Evolutionary conservation across 2,797 vertebrate species (phyloP).

Genomic region (Esox masquinongy): DNA sequence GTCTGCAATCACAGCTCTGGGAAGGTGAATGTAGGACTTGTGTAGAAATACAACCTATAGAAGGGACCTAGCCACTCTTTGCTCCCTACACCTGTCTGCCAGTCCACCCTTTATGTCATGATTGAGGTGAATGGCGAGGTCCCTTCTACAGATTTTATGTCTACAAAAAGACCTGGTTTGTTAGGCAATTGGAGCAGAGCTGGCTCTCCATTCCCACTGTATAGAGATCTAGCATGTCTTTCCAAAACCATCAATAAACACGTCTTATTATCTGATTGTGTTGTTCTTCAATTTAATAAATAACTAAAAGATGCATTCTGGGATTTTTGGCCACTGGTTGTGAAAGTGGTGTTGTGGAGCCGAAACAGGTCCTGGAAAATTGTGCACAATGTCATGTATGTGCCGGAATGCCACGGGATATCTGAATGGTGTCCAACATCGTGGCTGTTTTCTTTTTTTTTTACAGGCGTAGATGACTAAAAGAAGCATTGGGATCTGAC

Average conservation of each 20-base stretch:
- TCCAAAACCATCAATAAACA: conserved; percentile 79
- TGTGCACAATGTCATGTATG: too few species aligned
- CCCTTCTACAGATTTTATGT: neutral
- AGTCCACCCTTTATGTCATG: neutral
- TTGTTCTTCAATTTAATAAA: conserved; percentile 16
- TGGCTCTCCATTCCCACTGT: conserved; percentile 73
- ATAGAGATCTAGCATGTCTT: conserved; percentile 81
- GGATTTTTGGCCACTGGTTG: neutral
- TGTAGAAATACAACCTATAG: neutral
- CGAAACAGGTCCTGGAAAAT: too few species aligned
- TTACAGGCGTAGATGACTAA: too few species aligned
- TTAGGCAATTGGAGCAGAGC: conserved; percentile 45
- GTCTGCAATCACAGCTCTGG: neutral
- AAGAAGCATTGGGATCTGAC: too few species aligned
- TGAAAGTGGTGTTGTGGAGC: too few species aligned
- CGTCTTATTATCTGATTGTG: conserved; percentile 68
- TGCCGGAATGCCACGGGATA: too few species aligned
- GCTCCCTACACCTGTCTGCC: neutral
- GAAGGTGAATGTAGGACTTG: neutral
- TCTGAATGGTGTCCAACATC: too few species aligned
- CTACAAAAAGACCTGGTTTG: conserved; percentile 43
- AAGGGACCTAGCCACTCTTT: neutral
- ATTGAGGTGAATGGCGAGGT: neutral
- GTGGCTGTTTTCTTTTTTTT: too few species aligned
- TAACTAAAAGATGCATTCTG: conserved; percentile 4